phyloP scores from a whole-genome alignment of 1,140 invertebrate genomes.

The Ips nitidus region DNA sequence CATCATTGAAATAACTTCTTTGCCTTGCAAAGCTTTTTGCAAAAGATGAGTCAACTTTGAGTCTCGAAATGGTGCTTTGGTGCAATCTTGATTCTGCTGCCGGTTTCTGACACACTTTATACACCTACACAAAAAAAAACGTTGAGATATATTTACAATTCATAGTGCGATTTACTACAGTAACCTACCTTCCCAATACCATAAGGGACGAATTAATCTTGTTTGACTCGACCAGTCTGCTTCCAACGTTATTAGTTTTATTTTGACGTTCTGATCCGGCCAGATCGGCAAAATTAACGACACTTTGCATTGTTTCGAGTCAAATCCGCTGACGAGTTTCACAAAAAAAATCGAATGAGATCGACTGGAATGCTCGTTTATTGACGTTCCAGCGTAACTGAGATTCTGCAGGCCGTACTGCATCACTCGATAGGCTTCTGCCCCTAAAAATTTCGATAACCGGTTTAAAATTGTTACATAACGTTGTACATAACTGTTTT shows the following conservation, averaged over 20 bases:
- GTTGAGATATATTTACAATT: background rate
- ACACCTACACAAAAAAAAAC: slow-evolving; percentile 26
- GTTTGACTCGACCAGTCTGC: slow-evolving; percentile 81
- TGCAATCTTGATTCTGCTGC: slow-evolving; percentile 50
- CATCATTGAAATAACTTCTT: slow-evolving; percentile 75
- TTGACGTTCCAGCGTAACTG: slow-evolving; percentile 78
- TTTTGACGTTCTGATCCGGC: slow-evolving; percentile 87
- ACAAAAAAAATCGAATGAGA: slow-evolving; percentile 89
- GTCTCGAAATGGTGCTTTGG: slow-evolving; percentile 70
- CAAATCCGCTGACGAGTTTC: slow-evolving; percentile 60
- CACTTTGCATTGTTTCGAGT: slow-evolving; percentile 29
- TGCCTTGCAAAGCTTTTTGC: slow-evolving; percentile 65
- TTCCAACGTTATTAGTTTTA: slow-evolving; percentile 83
- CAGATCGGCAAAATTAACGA: slow-evolving; percentile 82
- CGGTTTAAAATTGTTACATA: no score
- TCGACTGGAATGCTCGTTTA: slow-evolving; percentile 83
- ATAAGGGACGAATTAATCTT: slow-evolving; percentile 89
- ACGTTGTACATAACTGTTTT: no score
- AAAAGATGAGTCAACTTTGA: slow-evolving; percentile 80
- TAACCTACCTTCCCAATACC: slow-evolving; percentile 73
- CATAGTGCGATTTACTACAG: no score
- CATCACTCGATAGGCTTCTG: slow-evolving; percentile 81
- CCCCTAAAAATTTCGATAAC: no score
- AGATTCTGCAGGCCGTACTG: slow-evolving; percentile 78
- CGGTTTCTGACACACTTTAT: slow-evolving; percentile 46